phyloP scores from a whole-genome alignment of 2,797 vertebrate species.

The Cottoperca gobio region DNA sequence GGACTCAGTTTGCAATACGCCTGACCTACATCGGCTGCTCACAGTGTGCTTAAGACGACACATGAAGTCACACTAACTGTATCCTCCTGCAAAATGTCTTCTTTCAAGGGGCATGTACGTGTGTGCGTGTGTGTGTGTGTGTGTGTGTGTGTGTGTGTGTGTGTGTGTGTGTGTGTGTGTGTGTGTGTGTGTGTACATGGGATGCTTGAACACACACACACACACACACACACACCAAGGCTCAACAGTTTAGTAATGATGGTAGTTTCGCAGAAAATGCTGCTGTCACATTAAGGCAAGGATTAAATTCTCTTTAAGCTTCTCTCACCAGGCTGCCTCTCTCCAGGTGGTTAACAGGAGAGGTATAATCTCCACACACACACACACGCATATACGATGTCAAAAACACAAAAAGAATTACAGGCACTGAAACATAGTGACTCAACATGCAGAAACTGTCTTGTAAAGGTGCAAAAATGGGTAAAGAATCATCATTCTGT shows the following conservation, averaged over 20 bases:
- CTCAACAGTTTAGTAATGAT: slow-evolving; percentile 77
- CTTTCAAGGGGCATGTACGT: slow-evolving; percentile 17
- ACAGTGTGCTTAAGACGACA: slow-evolving; percentile 63
- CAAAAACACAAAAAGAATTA: slow-evolving; percentile 38
- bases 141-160: too few species aligned
- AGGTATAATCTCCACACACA: slow-evolving; percentile 67
- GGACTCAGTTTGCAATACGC: slow-evolving; percentile 60
- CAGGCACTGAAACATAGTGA: slow-evolving; percentile 31
- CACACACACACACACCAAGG: slow-evolving; percentile 29
- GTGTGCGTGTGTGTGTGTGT: slow-evolving; percentile 17
- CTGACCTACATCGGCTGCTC: slow-evolving; percentile 80
- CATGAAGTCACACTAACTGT: slow-evolving; percentile 62
- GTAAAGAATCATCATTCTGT: background rate
- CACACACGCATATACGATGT: slow-evolving; percentile 3
- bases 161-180: too few species aligned
- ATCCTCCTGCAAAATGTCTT: slow-evolving; percentile 49
- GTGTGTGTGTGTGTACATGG: background rate
- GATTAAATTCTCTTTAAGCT: slow-evolving; percentile 81
- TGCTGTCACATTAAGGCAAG: slow-evolving; percentile 79
- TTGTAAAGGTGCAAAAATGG: background rate
- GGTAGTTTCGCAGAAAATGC: slow-evolving; percentile 72
- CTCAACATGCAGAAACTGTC: slow-evolving; percentile 19
- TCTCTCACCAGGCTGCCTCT: slow-evolving; percentile 70
- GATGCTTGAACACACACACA: slow-evolving; percentile 28
- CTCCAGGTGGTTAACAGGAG: slow-evolving; percentile 76